phyloP scores from a whole-genome alignment of 2,113 vertebrate genomes.

The Vulpes ferrilata region DNA sequence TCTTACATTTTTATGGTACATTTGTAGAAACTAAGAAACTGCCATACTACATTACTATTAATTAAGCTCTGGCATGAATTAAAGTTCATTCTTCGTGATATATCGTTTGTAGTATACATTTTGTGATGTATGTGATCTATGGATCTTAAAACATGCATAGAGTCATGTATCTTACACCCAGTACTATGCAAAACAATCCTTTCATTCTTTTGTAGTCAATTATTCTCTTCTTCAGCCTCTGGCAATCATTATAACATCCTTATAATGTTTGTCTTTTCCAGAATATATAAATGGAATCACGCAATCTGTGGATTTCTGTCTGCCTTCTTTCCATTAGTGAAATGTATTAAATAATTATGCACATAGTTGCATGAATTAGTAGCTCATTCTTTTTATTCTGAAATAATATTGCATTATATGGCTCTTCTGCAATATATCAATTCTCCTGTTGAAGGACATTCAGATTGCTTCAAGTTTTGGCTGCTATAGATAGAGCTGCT shows the following conservation, averaged over 20 bases:
- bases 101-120: not conserved
- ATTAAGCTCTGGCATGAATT: not conserved
- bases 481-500: not conserved
- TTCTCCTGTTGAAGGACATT: not conserved
- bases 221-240: not conserved
- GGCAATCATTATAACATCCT: not conserved
- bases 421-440: not conserved
- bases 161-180: not conserved
- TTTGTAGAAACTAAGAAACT: slow-evolving; percentile 22
- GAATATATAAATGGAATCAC: not conserved
- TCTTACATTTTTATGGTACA: not conserved
- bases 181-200: not conserved
- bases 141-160: not conserved
- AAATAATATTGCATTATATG: not conserved
- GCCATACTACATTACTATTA: not conserved
- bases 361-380: not conserved
- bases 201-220: not conserved
- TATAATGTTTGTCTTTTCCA: not conserved
- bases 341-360: not conserved
- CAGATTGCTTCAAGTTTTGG: not conserved
- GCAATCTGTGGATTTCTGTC: not conserved
- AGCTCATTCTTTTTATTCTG: not conserved
- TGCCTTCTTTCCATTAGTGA: not conserved
- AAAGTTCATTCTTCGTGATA: not conserved
- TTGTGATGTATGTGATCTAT: not conserved